phyloP scores from a whole-genome alignment of 2,797 vertebrate species.

The Rhodeus uyekii region DNA sequence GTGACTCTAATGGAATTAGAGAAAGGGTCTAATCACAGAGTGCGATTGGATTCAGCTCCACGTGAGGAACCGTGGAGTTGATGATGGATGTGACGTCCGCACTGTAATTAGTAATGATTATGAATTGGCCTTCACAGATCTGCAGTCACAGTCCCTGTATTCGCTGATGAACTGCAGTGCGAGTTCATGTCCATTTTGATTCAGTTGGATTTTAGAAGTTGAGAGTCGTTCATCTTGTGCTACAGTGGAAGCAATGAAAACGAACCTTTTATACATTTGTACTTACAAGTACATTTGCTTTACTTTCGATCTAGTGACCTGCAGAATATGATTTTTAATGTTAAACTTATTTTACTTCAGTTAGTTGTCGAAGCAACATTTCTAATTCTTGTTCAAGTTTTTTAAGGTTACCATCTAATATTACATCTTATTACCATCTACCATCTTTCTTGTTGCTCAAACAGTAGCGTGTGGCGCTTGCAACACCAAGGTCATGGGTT shows the following conservation, averaged over 20 bases:
- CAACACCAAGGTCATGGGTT: too few species aligned
- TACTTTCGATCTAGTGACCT: not conserved
- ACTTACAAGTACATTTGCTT: too few species aligned
- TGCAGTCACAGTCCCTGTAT: not conserved
- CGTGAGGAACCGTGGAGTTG: not conserved
- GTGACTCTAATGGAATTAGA: conserved; percentile 19
- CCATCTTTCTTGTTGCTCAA: too few species aligned
- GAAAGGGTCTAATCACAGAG: not conserved
- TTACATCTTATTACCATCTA: too few species aligned
- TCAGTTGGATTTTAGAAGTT: not conserved
- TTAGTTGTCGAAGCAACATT: not conserved
- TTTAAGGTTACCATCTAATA: too few species aligned
- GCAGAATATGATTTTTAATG: not conserved
- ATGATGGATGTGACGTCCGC: not conserved
- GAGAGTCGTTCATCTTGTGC: not conserved
- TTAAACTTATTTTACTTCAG: not conserved
- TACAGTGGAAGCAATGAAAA: not conserved
- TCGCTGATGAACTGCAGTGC: not conserved
- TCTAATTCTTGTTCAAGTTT: not conserved
- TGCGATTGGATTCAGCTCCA: not conserved
- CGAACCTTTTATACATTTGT: too few species aligned
- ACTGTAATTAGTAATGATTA: not conserved
- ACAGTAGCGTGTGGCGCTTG: too few species aligned
- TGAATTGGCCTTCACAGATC: not conserved
- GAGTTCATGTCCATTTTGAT: not conserved